Conservation (phyloP, 92 coral and sea anemone genomes). For the Phenganax marumi region DNA sequence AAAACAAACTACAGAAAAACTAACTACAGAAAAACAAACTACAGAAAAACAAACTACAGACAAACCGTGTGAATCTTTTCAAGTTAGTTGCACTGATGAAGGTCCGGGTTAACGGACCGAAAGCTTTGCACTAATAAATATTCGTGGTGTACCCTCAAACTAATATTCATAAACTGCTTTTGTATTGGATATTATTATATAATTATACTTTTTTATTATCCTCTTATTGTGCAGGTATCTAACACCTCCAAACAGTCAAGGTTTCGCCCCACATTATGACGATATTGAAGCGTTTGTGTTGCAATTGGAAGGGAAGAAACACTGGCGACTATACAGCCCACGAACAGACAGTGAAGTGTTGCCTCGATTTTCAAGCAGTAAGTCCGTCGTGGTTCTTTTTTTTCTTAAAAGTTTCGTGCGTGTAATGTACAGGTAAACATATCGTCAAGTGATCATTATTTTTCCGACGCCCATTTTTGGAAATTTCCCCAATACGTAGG, state of each 20-base stretch:
- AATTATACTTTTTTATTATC: neutral
- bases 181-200: neutral
- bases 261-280: slow-evolving; percentile 99
- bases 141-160: no score
- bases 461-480: no score
- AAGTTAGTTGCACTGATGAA: no score
- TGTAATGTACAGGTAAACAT: neutral
- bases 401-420: neutral
- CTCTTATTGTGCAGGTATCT: slow-evolving; percentile 61
- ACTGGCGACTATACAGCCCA: slow-evolving; percentile 92
- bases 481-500: no score
- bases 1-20: no score
- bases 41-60: no score
- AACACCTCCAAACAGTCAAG: slow-evolving; percentile 96
- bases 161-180: no score
- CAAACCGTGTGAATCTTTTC: no score
- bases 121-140: no score
- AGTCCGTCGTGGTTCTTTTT: neutral
- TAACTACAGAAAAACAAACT: no score
- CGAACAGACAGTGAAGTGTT: slow-evolving; percentile 54
- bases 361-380: slow-evolving; percentile 38
- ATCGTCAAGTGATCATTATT: no score
- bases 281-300: slow-evolving; percentile 97
- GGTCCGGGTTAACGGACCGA: no score
- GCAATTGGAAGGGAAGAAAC: slow-evolving; percentile 92